Percentiles rank a stretch among this genome's conserved stretches.
Evolutionary conservation across 2,113 vertebrate genomes (phyloP).

Genomic region (Prunella fulvescens): DNA sequence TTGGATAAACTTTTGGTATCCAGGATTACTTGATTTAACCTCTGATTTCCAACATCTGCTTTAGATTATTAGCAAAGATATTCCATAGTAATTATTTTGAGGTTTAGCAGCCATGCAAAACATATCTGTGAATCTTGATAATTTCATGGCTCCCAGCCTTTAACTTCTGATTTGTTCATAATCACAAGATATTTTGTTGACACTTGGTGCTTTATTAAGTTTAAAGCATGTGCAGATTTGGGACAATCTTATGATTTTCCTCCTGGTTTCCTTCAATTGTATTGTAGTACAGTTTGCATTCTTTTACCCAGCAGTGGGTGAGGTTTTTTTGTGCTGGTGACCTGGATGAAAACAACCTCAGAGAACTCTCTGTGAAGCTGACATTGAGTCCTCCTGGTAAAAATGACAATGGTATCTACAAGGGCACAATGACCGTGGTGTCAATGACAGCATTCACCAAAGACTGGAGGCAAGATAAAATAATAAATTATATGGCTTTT

Average conservation of each 20-base stretch:
- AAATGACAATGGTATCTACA: neutral
- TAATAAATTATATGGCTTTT: neutral
- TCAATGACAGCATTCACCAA: neutral
- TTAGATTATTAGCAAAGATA: neutral
- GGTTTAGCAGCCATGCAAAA: neutral
- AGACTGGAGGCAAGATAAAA: neutral
- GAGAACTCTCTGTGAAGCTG: neutral
- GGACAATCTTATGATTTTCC: neutral
- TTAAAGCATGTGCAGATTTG: neutral
- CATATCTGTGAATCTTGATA: neutral
- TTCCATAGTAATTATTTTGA: neutral
- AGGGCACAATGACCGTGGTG: neutral
- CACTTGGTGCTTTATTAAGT: neutral
- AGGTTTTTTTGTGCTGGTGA: neutral
- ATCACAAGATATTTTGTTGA: neutral
- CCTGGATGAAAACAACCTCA: neutral
- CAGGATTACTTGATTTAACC: neutral
- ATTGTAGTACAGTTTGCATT: neutral
- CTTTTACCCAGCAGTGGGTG: neutral
- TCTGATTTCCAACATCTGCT: constrained; percentile 13
- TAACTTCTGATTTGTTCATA: neutral
- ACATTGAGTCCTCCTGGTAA: neutral
- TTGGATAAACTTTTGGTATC: neutral
- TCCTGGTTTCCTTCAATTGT: neutral
- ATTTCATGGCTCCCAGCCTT: neutral